phyloP scores from a whole-genome alignment of 2,797 vertebrate genomes.

The Hybognathus amarus region DNA sequence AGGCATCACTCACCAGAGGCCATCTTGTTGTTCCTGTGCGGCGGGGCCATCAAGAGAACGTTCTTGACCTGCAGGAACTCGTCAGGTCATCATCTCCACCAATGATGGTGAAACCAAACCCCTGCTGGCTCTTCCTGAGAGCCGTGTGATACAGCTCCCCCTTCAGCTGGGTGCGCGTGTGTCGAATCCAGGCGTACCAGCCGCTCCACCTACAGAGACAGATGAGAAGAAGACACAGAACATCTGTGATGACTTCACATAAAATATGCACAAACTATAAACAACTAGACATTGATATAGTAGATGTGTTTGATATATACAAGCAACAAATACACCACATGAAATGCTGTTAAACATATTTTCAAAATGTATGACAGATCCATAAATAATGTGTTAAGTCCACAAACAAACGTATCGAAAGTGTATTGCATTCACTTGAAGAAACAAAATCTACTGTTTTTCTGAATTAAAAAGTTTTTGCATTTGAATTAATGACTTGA shows the following conservation, averaged over 20 bases:
- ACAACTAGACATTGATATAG: constrained; percentile 7
- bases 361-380: constrained; percentile 14
- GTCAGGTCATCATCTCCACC: constrained; percentile 95
- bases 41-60: constrained; percentile 92
- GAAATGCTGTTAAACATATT: constrained; percentile 12
- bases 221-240: constrained; percentile 17
- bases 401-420: too few species aligned
- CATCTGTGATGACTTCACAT: constrained; percentile 3
- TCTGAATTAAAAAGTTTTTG: too few species aligned
- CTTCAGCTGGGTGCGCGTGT: constrained; percentile 88
- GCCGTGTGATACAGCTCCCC: constrained; percentile 88
- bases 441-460: too few species aligned
- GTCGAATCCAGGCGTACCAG: constrained; percentile 79
- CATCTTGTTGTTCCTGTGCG: constrained; percentile 94
- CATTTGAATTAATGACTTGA: too few species aligned
- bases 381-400: constrained; percentile 14
- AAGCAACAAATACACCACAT: not conserved
- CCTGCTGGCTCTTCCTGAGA: constrained; percentile 90
- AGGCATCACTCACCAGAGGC: constrained; percentile 83
- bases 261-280: constrained; percentile 35
- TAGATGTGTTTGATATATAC: not conserved
- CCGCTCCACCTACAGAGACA: constrained; percentile 49
- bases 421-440: too few species aligned
- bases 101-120: constrained; percentile 98
- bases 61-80: constrained; percentile 98